A percentile compares a stretch with the other conserved stretches of the same genome.
Conservation (phyloP, 2,888 invertebrate genomes). For the Seira musarum region DNA sequence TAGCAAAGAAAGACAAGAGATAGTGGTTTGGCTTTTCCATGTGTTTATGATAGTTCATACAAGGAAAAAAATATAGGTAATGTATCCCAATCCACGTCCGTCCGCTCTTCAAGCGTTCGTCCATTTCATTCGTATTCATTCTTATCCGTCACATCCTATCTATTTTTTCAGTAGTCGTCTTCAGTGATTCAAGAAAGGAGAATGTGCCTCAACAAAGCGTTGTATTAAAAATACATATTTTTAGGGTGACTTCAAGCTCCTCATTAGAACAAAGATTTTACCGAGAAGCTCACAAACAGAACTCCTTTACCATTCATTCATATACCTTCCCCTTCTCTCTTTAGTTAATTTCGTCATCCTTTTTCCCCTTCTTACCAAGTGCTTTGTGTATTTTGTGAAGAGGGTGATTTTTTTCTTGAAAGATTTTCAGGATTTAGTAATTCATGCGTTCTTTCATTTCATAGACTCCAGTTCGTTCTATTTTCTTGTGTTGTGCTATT, state of each 20-base stretch:
- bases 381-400: not conserved
- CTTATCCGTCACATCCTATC: slow-evolving; percentile 13
- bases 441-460: not conserved
- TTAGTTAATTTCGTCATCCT: no score
- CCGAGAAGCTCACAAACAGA: not conserved
- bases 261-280: not conserved
- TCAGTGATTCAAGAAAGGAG: slow-evolving; percentile 8
- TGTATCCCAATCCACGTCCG: not conserved
- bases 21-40: not conserved
- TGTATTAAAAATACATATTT: not conserved
- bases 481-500: not conserved
- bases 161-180: slow-evolving; percentile 8
- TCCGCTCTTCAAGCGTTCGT: not conserved
- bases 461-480: slow-evolving; percentile 1
- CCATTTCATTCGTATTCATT: slow-evolving; percentile 11
- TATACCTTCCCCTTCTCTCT: not conserved
- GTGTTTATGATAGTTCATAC: no score
- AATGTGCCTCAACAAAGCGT: not conserved
- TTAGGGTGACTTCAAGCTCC: not conserved
- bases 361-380: not conserved
- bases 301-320: not conserved
- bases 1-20: not conserved
- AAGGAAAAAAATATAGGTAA: slow-evolving; percentile 14
- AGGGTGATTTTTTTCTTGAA: slow-evolving; percentile 7
- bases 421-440: not conserved